Base-by-base conservation (phyloP, 1,140 invertebrate species). In the Dinoponera quadriceps region DNA sequence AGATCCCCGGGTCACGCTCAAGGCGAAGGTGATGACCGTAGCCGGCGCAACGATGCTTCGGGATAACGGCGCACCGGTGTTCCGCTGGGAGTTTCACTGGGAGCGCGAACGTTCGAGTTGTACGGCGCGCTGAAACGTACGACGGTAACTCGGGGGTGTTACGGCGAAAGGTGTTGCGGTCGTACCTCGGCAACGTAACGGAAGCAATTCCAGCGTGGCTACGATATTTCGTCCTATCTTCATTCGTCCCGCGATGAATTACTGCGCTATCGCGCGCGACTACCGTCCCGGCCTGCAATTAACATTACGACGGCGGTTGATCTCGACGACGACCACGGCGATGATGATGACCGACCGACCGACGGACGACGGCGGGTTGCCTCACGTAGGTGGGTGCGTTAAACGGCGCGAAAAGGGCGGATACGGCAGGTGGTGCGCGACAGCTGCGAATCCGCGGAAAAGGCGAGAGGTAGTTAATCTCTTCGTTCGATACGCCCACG, bases 381-480 rank as follows among this genome's bases (percentile, higher is more conserved):
- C 66, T 91, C 86, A 90, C 88, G 89, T 91, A 90, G 91, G 89
- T 90, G 90, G 85, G n/a, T n/a, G n/a, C 82, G 83, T 87, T 88
- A 85, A 88, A 73, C 88, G 83, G 85, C 80, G 88, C 90, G 91
- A 91, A 91, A 91, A 90, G 90, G 90, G 91, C 90, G 89, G 91
- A 88, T 88, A 88, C 90, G 88, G 87, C 90, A 91, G 90, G 90
- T 92, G 90, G 89, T 88, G 84, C 69, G 88, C 69, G 88, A 90
- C 91, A 92, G 91, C 89, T 91, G 91, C 85, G 88, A 89, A 92
- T 91, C 89, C 86, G 84, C 83, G 83, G 84, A 89, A 89, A 91
- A 90, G 85, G 87, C 84, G 85, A 86, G 85, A 86, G 85, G 49
- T 55, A 87, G 89, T 88, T 85, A 88, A 88, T 88, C 87, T 85